phyloP scores from a whole-genome alignment of 2,888 invertebrate genomes.

The Tenthredo distinguenda region DNA sequence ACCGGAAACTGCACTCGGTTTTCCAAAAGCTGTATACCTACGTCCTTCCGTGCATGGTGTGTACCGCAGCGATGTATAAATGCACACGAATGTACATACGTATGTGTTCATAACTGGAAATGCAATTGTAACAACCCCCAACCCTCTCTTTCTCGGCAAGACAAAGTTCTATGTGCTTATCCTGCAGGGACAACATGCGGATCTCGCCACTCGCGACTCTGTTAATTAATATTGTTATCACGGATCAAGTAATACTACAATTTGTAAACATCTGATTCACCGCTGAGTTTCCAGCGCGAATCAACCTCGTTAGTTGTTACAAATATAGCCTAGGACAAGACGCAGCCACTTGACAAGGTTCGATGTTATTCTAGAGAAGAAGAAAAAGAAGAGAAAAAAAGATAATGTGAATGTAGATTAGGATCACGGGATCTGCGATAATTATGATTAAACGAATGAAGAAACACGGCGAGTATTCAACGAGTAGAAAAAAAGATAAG shows the following conservation, averaged over 20 bases:
- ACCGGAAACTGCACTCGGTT: slow-evolving; percentile 18
- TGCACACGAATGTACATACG: not conserved
- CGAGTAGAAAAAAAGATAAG: not conserved
- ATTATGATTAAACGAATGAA: not conserved
- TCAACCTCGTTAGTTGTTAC: not conserved
- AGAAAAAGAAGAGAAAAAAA: not conserved
- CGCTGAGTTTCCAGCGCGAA: not conserved
- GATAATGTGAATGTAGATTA: too few relatives aligned
- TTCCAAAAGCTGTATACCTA: not conserved
- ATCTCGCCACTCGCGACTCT: slow-evolving; percentile 17
- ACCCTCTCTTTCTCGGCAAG: not conserved
- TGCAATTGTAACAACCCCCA: not conserved
- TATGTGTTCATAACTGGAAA: not conserved
- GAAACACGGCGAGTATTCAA: not conserved
- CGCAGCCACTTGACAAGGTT: not conserved
- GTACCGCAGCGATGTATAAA: not conserved
- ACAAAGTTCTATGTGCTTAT: slow-evolving; percentile 26
- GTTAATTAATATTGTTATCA: slow-evolving; percentile 36
- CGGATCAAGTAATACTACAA: slow-evolving; percentile 12
- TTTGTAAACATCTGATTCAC: slow-evolving; percentile 20
- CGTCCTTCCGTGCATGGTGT: not conserved
- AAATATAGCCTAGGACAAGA: not conserved
- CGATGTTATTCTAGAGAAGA: not conserved
- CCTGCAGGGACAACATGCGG: not conserved
- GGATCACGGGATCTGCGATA: not conserved